A percentile compares a stretch with the other conserved stretches of the same genome.
Evolutionary conservation across 2,888 invertebrate genomes (phyloP).

Genomic region (Nomada ferruginata): DNA sequence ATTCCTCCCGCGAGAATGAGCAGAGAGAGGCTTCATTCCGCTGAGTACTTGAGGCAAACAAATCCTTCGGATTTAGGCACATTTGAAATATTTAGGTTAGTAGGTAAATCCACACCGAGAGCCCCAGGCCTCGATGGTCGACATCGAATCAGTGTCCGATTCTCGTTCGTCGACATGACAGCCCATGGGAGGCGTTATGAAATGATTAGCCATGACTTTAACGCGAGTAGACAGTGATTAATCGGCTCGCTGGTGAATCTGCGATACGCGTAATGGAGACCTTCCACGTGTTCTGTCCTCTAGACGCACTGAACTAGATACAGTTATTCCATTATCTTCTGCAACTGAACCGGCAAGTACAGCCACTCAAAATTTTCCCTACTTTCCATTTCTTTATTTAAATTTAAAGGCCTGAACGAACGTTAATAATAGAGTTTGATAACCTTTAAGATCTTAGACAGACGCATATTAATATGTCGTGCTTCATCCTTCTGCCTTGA

Average conservation of each 20-base stretch:
- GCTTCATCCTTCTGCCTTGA: too few species aligned
- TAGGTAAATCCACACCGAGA: constrained; percentile 28
- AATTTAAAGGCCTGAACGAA: too few species aligned
- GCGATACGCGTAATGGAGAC: constrained; percentile 35
- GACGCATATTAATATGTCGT: too few species aligned
- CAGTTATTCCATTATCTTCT: not conserved
- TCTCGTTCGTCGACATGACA: constrained; percentile 24
- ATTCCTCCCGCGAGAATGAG: constrained; percentile 5
- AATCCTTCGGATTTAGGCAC: constrained; percentile 34
- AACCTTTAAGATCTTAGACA: too few species aligned
- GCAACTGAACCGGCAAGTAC: not conserved
- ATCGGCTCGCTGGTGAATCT: constrained; percentile 38
- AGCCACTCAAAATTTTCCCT: too few species aligned
- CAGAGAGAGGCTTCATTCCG: not conserved
- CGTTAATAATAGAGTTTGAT: too few species aligned
- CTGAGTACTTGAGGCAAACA: constrained; percentile 13
- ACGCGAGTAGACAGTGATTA: constrained; percentile 51
- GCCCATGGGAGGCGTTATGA: constrained; percentile 18
- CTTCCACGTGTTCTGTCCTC: not conserved
- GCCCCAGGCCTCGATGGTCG: not conserved
- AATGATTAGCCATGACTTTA: constrained; percentile 47
- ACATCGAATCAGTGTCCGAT: constrained; percentile 44
- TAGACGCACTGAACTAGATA: not conserved
- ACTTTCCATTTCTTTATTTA: not conserved
- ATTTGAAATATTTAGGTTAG: constrained; percentile 46